Evolutionary conservation across 2,113 vertebrate species (phyloP).

Genomic region (Malurus cyaneus): DNA sequence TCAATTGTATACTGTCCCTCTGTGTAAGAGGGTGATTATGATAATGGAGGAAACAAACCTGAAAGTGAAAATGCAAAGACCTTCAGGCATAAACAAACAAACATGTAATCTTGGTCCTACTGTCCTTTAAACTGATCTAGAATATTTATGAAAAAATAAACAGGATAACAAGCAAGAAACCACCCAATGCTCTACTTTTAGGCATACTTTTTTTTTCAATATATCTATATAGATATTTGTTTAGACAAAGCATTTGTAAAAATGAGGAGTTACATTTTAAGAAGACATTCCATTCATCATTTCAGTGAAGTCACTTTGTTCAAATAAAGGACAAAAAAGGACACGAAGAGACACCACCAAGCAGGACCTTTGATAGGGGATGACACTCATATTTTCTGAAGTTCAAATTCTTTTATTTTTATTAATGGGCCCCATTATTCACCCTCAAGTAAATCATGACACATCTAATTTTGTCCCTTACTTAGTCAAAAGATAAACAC

Average conservation of each 20-base stretch:
- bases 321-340: neutral
- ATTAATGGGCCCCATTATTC: neutral
- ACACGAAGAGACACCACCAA: neutral
- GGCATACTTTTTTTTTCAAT: neutral
- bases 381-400: neutral
- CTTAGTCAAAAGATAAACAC: neutral
- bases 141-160: neutral
- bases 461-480: neutral
- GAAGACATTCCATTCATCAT: neutral
- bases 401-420: neutral
- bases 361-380: neutral
- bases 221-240: neutral
- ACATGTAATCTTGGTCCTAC: neutral
- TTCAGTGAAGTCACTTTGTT: neutral
- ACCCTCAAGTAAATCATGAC: neutral
- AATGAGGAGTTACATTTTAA: neutral
- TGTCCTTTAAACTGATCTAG: neutral
- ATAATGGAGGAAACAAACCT: neutral
- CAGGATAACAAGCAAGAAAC: neutral
- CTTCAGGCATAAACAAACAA: neutral
- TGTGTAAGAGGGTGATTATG: neutral
- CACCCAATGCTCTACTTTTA: neutral
- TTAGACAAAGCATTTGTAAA: neutral
- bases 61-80: neutral
- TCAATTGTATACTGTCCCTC: neutral